These are phyloP conservation scores for Drosophila serrata DNA, from an alignment of 1,140 invertebrate genomes.

Conservation along the genomic window DNA sequence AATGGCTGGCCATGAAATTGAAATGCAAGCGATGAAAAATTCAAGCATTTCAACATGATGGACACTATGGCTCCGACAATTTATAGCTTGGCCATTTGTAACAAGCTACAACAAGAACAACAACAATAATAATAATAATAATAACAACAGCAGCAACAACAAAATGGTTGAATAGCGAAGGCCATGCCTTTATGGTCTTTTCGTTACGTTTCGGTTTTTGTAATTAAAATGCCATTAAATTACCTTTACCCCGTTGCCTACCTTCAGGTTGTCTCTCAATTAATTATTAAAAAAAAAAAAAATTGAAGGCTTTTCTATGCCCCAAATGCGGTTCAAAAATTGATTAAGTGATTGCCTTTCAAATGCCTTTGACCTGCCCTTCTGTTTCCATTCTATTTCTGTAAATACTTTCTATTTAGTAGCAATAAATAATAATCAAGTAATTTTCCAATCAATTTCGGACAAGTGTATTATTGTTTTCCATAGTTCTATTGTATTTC, in stretches of 20 bases:
- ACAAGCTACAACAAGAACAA: slow-evolving; percentile 21
- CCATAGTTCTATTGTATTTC: background rate
- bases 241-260: slow-evolving; percentile 18
- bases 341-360: slow-evolving; percentile 51
- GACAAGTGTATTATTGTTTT: background rate
- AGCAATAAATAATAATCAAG: background rate
- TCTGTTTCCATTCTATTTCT: slow-evolving; percentile 3
- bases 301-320: slow-evolving; percentile 13
- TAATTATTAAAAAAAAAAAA: slow-evolving; percentile 51
- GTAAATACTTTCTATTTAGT: slow-evolving; percentile 7
- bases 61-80: slow-evolving; percentile 70
- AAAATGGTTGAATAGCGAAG: slow-evolving; percentile 28
- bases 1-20: slow-evolving; percentile 79
- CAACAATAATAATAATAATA: slow-evolving; percentile 23
- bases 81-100: slow-evolving; percentile 65
- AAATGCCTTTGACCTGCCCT: slow-evolving; percentile 33
- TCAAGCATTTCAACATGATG: slow-evolving; percentile 81
- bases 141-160: background rate
- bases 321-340: slow-evolving; percentile 26
- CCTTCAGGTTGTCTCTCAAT: slow-evolving; percentile 9
- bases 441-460: background rate
- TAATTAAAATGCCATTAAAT: slow-evolving; percentile 79
- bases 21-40: slow-evolving; percentile 81
- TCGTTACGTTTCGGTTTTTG: slow-evolving; percentile 37
- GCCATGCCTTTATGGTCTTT: slow-evolving; percentile 40